Percentiles rank a stretch among this genome's conserved stretches.
Conservation (phyloP, 2,113 vertebrate genomes). For the Hylia prasina region DNA sequence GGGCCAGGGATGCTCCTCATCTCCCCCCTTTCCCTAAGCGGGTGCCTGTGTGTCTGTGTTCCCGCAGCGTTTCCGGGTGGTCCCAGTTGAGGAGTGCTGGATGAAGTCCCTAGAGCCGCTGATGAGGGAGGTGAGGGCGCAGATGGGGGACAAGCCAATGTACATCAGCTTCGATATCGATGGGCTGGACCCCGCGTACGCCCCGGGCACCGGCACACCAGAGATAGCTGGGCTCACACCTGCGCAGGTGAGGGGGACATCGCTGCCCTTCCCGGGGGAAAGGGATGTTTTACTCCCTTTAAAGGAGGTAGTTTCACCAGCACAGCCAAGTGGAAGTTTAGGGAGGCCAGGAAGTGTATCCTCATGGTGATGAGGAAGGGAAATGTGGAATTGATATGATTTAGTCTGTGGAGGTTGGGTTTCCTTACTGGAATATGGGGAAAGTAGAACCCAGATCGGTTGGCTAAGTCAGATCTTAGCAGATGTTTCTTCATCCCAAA, state of each 20-base stretch:
- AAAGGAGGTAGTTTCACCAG: fast-evolving
- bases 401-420: not conserved
- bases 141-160: slow-evolving; percentile 80
- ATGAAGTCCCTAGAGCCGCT: slow-evolving; percentile 85
- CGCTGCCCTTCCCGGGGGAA: fast-evolving
- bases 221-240: slow-evolving; percentile 92
- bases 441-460: fast-evolving
- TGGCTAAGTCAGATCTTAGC: fast-evolving
- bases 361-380: not conserved
- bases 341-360: not conserved
- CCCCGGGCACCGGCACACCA: slow-evolving; percentile 89
- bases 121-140: slow-evolving; percentile 85
- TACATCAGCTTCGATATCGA: slow-evolving; percentile 96
- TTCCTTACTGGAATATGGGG: not conserved
- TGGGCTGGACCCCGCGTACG: slow-evolving; percentile 86
- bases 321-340: not conserved
- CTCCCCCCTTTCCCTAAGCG: not conserved
- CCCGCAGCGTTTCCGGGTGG: slow-evolving; percentile 86
- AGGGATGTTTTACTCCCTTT: fast-evolving
- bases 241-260: slow-evolving; percentile 77
- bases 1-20: not conserved
- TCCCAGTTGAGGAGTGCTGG: slow-evolving; percentile 89
- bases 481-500: not conserved
- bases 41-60: fast-evolving
- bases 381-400: not conserved